phyloP scores from a whole-genome alignment of 35 echinoderm and acorn worm genomes.

The Ptychodera flava region DNA sequence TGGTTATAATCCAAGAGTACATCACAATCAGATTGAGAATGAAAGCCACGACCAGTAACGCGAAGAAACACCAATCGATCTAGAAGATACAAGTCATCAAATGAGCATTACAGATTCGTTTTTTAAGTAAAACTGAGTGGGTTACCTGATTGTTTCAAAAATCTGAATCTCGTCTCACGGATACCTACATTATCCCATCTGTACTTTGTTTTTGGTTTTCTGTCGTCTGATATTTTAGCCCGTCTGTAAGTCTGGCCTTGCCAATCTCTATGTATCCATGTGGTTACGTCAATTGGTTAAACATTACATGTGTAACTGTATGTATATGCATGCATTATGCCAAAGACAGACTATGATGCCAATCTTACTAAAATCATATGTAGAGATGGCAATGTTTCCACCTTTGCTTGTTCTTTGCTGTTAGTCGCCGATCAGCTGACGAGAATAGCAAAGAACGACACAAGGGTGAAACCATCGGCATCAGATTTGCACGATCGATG shows the following conservation, averaged over 20 bases:
- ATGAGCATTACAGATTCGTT: not conserved
- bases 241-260: not conserved
- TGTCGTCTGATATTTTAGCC: not conserved
- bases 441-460: not conserved
- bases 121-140: not conserved
- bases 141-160: not conserved
- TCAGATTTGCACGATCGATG: not conserved
- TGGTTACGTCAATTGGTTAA: too few relatives aligned
- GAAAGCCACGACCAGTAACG: not conserved
- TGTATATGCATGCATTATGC: too few relatives aligned
- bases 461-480: not conserved
- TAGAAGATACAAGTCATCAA: not conserved
- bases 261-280: too few relatives aligned
- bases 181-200: not conserved
- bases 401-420: not conserved
- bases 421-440: too few relatives aligned
- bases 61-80: not conserved
- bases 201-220: not conserved
- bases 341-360: not conserved
- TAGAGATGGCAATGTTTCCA: not conserved
- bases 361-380: not conserved
- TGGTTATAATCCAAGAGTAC: not conserved
- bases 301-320: too few relatives aligned
- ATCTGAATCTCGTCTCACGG: not conserved
- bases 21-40: not conserved